These are phyloP conservation scores for Oxystoma pomonae DNA, from an alignment of 2,888 invertebrate species.

Conservation along the genomic window DNA sequence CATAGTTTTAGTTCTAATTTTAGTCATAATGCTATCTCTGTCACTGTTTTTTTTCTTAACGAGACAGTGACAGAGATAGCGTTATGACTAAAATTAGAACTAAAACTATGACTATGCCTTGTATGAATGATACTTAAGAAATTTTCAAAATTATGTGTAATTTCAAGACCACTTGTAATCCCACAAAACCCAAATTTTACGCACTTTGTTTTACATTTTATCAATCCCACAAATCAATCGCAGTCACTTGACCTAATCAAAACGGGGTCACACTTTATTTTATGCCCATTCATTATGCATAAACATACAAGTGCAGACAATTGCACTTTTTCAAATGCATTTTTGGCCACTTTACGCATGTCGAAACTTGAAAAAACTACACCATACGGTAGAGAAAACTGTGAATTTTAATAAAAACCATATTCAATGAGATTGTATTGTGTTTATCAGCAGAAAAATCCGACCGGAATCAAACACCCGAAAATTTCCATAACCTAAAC, in stretches of 20 bases:
- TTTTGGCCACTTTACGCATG: not conserved
- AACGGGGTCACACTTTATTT: conserved; percentile 29
- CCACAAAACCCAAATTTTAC: too few species aligned
- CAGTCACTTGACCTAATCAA: conserved; percentile 36
- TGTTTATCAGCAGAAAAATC: conserved; percentile 26
- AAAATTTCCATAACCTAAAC: conserved; percentile 43
- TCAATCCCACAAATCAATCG: conserved; percentile 2
- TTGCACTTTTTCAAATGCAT: not conserved
- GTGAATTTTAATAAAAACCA: not conserved
- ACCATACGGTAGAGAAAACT: not conserved
- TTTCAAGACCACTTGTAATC: too few species aligned
- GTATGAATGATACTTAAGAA: too few species aligned
- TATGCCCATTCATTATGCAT: not conserved
- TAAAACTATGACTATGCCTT: too few species aligned
- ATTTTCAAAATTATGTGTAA: too few species aligned
- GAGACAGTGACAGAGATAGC: too few species aligned
- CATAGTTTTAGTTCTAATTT: too few species aligned
- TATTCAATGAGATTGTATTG: not conserved
- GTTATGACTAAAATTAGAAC: too few species aligned
- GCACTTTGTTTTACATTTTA: not conserved
- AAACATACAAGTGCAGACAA: not conserved
- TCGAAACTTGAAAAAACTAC: not conserved
- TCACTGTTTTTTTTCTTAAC: too few species aligned
- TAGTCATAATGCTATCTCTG: too few species aligned
- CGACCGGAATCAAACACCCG: conserved; percentile 41